Base-by-base conservation (phyloP, 2,797 vertebrate genomes). In the Pangasius macronema region DNA sequence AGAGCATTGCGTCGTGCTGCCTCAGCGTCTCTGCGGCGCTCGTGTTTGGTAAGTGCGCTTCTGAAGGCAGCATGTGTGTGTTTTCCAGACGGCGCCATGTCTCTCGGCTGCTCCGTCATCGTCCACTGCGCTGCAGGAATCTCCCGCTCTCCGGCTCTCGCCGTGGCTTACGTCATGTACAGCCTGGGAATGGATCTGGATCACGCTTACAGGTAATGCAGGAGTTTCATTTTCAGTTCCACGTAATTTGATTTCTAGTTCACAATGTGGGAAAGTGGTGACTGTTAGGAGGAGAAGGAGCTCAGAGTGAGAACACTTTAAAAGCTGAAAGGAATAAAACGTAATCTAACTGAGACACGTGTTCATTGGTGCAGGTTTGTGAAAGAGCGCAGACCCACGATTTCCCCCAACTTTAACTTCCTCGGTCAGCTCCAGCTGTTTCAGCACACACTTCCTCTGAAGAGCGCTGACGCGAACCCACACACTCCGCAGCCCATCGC, bases 321-420 rank as follows among this genome's bases (percentile, higher is more conserved):
- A n/a, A 51, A 30, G n/a, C 5, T 59, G 30, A 5, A 39, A 3
- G 3, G 10, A 55, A 10, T 55, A 33, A 33, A 33, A 16, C 27
- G 20, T 7, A 1, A 20, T 18, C n/a, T 27, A 30, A 77, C 75
- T 0, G 30, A 33, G 76, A 51, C 16, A 6, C 16, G 5, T 61
- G n/a, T 42, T 81, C 14, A 24, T 57, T 63, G 24, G 5, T 65
- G 59, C 86, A 96, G 96, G 92, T 96, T 96, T 93, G 96, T 96
- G 82, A 96, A 96, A 89, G 96, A 96, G 83, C 95, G 96, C 18
- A 92, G 96, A 75, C 96, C 96, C 8, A 94, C 96, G 33, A 96
- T 96, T 83, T 96, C 95, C 33, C 96, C 96, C 6, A 96, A 96
- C 91, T 96, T 96, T 87, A 96, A 96, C 93, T 96, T 96, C 91